phyloP scores from a whole-genome alignment of 1,140 invertebrate species.

The Chelonus insularis region DNA sequence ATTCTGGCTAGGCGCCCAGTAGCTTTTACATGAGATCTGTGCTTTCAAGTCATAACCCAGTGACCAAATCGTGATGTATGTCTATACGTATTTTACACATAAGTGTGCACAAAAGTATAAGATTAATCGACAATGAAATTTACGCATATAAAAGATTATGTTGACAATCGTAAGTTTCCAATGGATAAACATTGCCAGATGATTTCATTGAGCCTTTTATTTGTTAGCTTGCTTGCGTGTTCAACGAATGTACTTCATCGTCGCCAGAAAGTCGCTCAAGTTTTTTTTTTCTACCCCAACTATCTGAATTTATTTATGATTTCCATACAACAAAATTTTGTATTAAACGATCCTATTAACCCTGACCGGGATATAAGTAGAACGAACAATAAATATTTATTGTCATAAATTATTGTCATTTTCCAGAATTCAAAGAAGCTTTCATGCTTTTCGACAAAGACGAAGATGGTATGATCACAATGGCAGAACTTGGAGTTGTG shows the following conservation, averaged over 20 bases:
- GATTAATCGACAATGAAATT: conserved; percentile 7
- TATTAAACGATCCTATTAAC: conserved; percentile 12
- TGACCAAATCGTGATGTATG: neutral
- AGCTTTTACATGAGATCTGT: neutral
- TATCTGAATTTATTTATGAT: conserved; percentile 23
- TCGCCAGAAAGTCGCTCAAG: conserved; percentile 23
- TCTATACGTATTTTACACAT: neutral
- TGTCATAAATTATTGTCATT: neutral
- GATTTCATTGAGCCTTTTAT: neutral
- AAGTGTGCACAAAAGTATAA: no score
- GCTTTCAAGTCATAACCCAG: no score
- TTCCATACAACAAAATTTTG: conserved; percentile 11
- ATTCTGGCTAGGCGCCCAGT: conserved; percentile 12
- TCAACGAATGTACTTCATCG: neutral
- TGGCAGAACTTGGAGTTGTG: conserved; percentile 85
- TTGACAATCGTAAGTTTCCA: neutral
- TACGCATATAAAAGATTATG: neutral
- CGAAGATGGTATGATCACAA: conserved; percentile 87
- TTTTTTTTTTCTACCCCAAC: conserved; percentile 4
- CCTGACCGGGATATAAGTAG: neutral
- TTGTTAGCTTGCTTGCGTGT: neutral
- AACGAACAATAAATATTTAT: no score
- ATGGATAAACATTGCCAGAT: neutral
- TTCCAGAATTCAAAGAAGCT: conserved; percentile 84
- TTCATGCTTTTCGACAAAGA: conserved; percentile 94